Evolutionary conservation across 1,140 invertebrate species (phyloP).

Genomic region (Aphaenogaster rudis): DNA sequence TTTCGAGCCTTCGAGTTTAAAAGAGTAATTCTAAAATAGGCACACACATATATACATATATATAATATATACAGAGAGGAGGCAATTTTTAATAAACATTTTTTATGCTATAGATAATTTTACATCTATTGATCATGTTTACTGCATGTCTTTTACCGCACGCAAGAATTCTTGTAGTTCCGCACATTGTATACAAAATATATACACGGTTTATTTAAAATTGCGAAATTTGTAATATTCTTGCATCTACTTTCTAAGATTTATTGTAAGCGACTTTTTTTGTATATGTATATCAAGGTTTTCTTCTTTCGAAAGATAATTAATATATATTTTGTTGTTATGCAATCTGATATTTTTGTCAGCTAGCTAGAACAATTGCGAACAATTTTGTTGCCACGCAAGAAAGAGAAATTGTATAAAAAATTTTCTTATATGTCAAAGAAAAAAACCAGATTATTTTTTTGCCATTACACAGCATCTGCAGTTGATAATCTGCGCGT

Average conservation of each 20-base stretch:
- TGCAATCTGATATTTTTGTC: background rate
- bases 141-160: conserved; percentile 5
- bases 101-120: conserved; percentile 48
- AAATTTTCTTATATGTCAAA: background rate
- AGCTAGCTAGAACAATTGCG: background rate
- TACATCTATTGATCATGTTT: conserved; percentile 48
- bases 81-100: conserved; percentile 41
- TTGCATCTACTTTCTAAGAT: conserved; percentile 15
- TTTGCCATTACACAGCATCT: background rate
- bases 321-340: background rate
- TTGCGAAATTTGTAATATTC: conserved; percentile 16
- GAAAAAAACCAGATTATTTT: background rate
- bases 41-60: conserved; percentile 30
- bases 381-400: background rate
- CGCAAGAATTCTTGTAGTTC: conserved; percentile 32
- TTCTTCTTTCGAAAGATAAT: background rate
- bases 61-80: conserved; percentile 6
- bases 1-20: conserved; percentile 43
- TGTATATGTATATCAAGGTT: background rate
- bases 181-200: conserved; percentile 27
- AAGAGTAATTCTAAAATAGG: conserved; percentile 19
- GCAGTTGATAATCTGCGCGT: background rate
- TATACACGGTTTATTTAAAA: conserved; percentile 21
- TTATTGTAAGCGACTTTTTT: background rate
- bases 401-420: conserved; percentile 6